Percentiles rank a stretch among this genome's conserved stretches.
phyloP scores from a whole-genome alignment of 2,888 invertebrate genomes.

The Polydrusus pterygomalis region DNA sequence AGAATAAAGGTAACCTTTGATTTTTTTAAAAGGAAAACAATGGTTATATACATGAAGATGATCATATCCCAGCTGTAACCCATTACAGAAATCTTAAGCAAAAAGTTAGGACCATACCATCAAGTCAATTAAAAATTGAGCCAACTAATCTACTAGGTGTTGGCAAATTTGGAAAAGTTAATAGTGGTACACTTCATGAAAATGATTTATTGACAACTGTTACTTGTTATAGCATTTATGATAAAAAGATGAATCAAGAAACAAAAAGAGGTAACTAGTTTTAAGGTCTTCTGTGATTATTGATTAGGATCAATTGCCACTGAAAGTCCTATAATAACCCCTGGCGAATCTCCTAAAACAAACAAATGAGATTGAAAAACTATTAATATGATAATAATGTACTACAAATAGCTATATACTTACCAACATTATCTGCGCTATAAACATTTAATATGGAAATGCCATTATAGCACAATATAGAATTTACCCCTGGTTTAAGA shows the following conservation, averaged over 20 bases:
- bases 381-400: too few relatives aligned
- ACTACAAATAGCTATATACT: slow-evolving; percentile 7
- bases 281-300: too few relatives aligned
- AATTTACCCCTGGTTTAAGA: too few relatives aligned
- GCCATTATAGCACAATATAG: too few relatives aligned
- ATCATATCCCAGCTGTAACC: slow-evolving; percentile 76
- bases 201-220: slow-evolving; percentile 75
- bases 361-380: slow-evolving; percentile 2
- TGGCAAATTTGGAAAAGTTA: slow-evolving; percentile 87
- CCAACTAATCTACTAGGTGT: slow-evolving; percentile 79
- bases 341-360: slow-evolving; percentile 68
- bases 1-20: neutral
- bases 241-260: slow-evolving; percentile 72
- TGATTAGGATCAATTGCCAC: slow-evolving; percentile 86
- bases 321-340: slow-evolving; percentile 70
- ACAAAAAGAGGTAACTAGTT: slow-evolving; percentile 52
- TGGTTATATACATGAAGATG: slow-evolving; percentile 84
- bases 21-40: slow-evolving; percentile 78
- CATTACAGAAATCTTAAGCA: slow-evolving; percentile 85
- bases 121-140: slow-evolving; percentile 83
- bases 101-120: slow-evolving; percentile 84
- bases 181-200: slow-evolving; percentile 81
- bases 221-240: slow-evolving; percentile 80
- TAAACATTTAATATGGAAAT: slow-evolving; percentile 75
- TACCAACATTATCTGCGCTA: slow-evolving; percentile 62